Conservation (phyloP, 1,140 invertebrate species). For the Protaetia brevitarsis region DNA sequence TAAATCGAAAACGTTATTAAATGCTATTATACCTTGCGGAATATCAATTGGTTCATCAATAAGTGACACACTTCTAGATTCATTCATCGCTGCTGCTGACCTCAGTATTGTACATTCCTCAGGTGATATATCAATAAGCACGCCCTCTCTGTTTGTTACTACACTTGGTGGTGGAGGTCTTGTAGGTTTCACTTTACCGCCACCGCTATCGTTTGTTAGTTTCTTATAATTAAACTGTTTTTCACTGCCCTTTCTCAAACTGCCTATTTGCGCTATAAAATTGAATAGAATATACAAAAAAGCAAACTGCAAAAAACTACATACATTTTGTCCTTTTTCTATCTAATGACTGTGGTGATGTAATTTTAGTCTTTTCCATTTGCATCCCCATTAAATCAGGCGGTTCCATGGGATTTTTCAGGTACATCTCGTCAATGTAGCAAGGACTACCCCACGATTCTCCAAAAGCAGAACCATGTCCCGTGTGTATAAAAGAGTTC, state of each 20-base stretch:
- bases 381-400: slow-evolving; percentile 65
- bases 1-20: neutral
- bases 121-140: slow-evolving; percentile 61
- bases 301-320: neutral
- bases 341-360: slow-evolving; percentile 51
- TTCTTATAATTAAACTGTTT: slow-evolving; percentile 77
- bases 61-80: slow-evolving; percentile 56
- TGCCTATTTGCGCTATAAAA: neutral
- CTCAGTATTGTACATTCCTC: slow-evolving; percentile 46
- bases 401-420: slow-evolving; percentile 80
- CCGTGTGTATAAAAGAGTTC: slow-evolving; percentile 71
- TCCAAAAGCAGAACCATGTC: slow-evolving; percentile 68
- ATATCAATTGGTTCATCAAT: slow-evolving; percentile 76
- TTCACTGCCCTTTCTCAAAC: slow-evolving; percentile 42
- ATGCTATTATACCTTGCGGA: slow-evolving; percentile 45
- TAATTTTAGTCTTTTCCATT: slow-evolving; percentile 43
- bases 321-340: slow-evolving; percentile 47
- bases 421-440: slow-evolving; percentile 78
- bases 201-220: slow-evolving; percentile 61
- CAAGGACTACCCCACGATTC: slow-evolving; percentile 84
- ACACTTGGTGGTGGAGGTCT: slow-evolving; percentile 53
- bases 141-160: slow-evolving; percentile 52
- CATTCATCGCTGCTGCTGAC: neutral
- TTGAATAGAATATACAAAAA: neutral
- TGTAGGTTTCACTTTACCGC: slow-evolving; percentile 47